phyloP scores from a whole-genome alignment of 2,113 vertebrate genomes.

The Crotophaga sulcirostris region DNA sequence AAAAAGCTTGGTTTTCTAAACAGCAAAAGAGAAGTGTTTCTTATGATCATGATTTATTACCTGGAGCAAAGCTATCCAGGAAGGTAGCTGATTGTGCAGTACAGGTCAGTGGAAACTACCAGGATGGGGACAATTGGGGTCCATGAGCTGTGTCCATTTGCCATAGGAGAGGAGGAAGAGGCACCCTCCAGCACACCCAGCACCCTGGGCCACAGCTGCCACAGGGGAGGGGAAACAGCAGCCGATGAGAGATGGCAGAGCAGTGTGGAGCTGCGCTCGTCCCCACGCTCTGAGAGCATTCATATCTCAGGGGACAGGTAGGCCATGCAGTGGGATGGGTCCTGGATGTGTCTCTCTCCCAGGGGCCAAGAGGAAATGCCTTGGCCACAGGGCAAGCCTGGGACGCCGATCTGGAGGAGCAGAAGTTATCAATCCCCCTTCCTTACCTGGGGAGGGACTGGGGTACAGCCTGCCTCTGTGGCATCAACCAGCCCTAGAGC shows the following conservation, averaged over 20 bases:
- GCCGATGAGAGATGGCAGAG: not conserved
- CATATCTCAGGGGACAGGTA: not conserved
- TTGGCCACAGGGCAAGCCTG: not conserved
- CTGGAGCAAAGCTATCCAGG: not conserved
- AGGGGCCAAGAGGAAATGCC: not conserved
- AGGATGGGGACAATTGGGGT: not conserved
- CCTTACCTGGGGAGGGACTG: not conserved
- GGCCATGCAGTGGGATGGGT: not conserved
- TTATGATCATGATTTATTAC: not conserved
- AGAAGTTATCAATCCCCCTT: not conserved
- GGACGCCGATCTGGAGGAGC: not conserved
- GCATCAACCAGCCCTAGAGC: not conserved
- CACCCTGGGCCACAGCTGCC: not conserved
- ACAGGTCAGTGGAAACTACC: not conserved
- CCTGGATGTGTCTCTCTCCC: accelerated
- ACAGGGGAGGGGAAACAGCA: accelerated
- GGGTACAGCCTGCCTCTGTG: too few relatives aligned
- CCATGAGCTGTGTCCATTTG: not conserved
- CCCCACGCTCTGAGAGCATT: not conserved
- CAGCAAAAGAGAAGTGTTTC: not conserved
- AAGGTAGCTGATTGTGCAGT: not conserved
- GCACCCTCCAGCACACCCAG: not conserved
- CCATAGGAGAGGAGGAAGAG: not conserved
- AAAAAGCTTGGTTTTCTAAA: not conserved
- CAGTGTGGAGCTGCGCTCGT: not conserved